Percentiles rank a stretch among this genome's conserved stretches.
Evolutionary conservation across 2,797 vertebrate genomes (phyloP).

Genomic region (Synaphobranchus kaupii): DNA sequence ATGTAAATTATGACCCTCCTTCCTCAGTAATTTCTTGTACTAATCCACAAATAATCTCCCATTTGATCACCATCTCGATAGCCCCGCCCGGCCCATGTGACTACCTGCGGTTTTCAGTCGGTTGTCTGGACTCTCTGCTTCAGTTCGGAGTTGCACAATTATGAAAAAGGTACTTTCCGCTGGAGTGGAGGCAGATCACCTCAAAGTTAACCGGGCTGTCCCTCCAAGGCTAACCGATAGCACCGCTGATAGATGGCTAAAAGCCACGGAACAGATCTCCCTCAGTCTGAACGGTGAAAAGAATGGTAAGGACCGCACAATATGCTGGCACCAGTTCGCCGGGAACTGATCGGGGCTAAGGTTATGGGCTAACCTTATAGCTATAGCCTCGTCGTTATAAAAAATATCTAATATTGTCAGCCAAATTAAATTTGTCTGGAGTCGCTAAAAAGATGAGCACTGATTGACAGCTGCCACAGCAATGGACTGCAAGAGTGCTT

Average conservation of each 20-base stretch:
- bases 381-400: background rate
- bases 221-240: conserved; percentile 69
- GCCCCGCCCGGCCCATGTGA: conserved; percentile 68
- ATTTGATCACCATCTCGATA: conserved; percentile 44
- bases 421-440: background rate
- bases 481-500: background rate
- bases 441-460: background rate
- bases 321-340: background rate
- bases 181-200: conserved; percentile 80
- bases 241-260: conserved; percentile 86
- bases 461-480: background rate
- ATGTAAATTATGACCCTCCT: background rate
- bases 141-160: conserved; percentile 87
- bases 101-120: conserved; percentile 49
- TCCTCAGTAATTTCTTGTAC: background rate
- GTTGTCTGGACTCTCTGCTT: conserved; percentile 71
- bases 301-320: conserved; percentile 76
- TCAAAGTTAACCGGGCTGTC: conserved; percentile 71
- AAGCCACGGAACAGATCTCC: conserved; percentile 78
- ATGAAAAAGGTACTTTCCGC: conserved; percentile 83
- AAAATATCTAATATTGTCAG: background rate
- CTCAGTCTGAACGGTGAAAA: conserved; percentile 83
- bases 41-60: conserved; percentile 28
- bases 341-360: background rate
- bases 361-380: background rate